Base-by-base conservation (phyloP, 2,797 vertebrate genomes). In the Aplochiton taeniatus region DNA sequence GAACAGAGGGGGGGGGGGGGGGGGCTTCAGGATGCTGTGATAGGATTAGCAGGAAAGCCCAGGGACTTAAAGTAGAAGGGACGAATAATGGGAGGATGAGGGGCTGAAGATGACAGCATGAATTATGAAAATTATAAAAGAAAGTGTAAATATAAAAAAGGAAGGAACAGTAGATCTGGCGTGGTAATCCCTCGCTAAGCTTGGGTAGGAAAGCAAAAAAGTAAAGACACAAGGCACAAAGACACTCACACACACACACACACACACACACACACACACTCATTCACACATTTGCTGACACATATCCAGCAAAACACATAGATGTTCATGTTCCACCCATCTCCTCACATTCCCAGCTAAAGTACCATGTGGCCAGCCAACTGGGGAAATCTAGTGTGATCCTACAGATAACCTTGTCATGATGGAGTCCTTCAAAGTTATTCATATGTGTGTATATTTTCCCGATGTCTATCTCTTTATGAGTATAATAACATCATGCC, bases 41-140 rank as follows among this genome's bases (percentile, higher is more conserved):
- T 82, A 81, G 87, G 90, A 93, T 91, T 91, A 91, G 65, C 70
- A 77, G 76, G 76, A 83, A 88, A 87, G 76, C 80, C 78, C 31
- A 31, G 0, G 66, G 86, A 86, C 78, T 88, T 88, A 85, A 87
- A 87, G 86, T 82, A 80, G 73, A 87, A 80, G 73, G 74, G 77
- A 84, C 73, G 78, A 88, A 86, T 84, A 86, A 87, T 84, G 85
- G 82, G 80, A 72, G 19, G 70, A 83, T 75, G 83, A 85, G 84
- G 81, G 61, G 75, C 51, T 48, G 18, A 72, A 68, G 55, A 77
- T 75, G 76, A 77, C 77, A 76, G 60, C 49, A 59, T 43, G 72
- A 81, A 78, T 64, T 73, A 78, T 85, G 71, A 79, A 77, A 60
- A 58, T 49, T 68, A 6, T 31, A 31, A 31, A 31, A n/a, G n/a